Conservation (phyloP, 2,797 vertebrate genomes). For the Mus spretus region DNA sequence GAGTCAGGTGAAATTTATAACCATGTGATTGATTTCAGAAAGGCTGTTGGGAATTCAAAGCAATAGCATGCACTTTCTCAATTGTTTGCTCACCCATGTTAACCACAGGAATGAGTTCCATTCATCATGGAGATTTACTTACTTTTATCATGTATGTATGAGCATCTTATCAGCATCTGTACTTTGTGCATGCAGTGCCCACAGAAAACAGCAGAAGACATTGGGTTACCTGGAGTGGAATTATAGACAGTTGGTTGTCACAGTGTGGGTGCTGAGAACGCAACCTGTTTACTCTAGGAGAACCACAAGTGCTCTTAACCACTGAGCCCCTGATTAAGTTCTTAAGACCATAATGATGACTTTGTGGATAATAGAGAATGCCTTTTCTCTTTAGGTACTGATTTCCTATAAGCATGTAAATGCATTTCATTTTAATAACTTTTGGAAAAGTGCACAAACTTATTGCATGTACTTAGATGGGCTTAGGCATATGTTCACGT, state of each 20-base stretch:
- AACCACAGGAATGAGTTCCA: background rate
- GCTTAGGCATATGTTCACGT: background rate
- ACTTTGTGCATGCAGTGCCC: background rate
- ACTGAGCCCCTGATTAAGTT: background rate
- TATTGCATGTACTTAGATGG: fast-evolving
- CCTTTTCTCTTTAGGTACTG: background rate
- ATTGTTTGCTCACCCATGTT: background rate
- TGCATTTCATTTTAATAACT: background rate
- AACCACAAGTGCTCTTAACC: background rate
- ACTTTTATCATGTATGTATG: background rate
- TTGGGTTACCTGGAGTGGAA: background rate
- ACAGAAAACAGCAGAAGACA: background rate
- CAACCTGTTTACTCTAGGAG: background rate
- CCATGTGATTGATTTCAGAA: background rate
- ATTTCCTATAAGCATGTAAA: background rate
- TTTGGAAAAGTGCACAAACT: background rate
- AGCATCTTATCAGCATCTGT: background rate
- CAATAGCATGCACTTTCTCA: background rate
- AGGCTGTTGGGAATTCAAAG: no score
- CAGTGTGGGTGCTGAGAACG: background rate
- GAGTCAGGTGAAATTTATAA: background rate
- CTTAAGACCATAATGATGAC: background rate
- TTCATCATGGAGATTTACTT: background rate
- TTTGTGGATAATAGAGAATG: background rate
- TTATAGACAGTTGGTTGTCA: background rate